Percentiles rank a stretch among this genome's conserved stretches.
These are phyloP conservation scores for Grammomys surdaster DNA, from an alignment of 2,113 vertebrate species.

Conservation along the genomic window DNA sequence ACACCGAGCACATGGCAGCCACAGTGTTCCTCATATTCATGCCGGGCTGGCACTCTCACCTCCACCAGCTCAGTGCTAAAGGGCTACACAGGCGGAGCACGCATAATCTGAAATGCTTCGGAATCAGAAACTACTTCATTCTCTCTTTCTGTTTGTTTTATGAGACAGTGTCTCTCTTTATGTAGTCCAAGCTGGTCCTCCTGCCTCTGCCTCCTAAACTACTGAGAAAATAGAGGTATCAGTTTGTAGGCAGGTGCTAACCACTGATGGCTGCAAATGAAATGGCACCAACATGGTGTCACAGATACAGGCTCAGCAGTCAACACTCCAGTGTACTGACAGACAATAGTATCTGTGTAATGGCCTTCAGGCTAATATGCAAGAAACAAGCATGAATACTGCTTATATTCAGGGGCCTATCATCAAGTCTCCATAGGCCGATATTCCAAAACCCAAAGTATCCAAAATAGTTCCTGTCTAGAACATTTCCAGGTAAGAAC, in stretches of 20 bases:
- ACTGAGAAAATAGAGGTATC: not conserved
- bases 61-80: not conserved
- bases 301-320: not conserved
- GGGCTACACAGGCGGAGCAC: not conserved
- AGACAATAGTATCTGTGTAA: not conserved
- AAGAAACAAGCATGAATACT: not conserved
- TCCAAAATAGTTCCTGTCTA: not conserved
- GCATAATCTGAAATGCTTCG: not conserved
- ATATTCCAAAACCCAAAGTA: not conserved
- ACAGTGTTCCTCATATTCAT: fast-evolving
- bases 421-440: not conserved
- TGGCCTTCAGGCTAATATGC: not conserved
- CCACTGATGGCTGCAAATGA: not conserved
- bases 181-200: not conserved
- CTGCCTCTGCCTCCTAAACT: not conserved
- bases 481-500: not conserved
- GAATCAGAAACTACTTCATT: not conserved
- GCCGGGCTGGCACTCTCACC: not conserved
- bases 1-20: not conserved
- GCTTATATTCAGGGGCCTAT: not conserved
- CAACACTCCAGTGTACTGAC: not conserved
- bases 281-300: not conserved
- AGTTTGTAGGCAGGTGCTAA: not conserved
- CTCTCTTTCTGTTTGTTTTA: not conserved
- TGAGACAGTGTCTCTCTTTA: not conserved